Evolutionary conservation across 1,140 invertebrate species (phyloP), one percentile per base, ranked within the genome.

Genomic region (Aphaenogaster ashmeadi): DNA sequence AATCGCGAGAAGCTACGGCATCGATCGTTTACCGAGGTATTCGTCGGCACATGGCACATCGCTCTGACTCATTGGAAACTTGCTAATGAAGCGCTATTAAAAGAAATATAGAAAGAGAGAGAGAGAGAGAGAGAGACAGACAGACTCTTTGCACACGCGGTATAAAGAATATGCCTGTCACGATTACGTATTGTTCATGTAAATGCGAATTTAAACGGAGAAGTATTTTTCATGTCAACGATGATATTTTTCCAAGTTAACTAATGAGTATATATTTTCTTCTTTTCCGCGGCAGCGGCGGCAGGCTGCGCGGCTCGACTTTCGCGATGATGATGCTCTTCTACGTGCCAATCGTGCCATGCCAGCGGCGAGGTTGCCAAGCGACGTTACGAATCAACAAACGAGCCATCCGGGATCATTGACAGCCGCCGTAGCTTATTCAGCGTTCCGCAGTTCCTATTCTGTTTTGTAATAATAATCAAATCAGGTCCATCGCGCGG

Each of bases 361-460:
- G 54, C 38, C 13, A 60, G 21, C 52, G 66, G n/a, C 3, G 54
- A 54, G 1, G 87, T 89, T 85, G 36, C 89, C 15, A 75, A 41
- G 89, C 83, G 54, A 91, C 87, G 41, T 27, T 8, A 15, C 36
- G 11, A 84, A 83, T 88, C 89, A 75, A 90, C 75, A 89, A 87
- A 90, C 71, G 67, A 87, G 9, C 47, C 27, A 18, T 15, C 27
- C 38, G 11, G 36, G 69, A 74, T 75, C 80, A 50, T 75, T 75
- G 69, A 78, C 58, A 79, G 47, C n/a, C 27, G 9, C 62, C 13
- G 47, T 11, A 52, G 58, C n/a, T 60, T 9, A 33, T 54, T 36
- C 11, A n/a, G 27, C 41, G 47, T 27, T 36, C 9, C 33, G 4
- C n/a, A 9, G 13, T 75, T 58, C 0, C 50, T n/a, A 84, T 84